Base-by-base conservation (phyloP, 2,888 invertebrate species). In the Leucoma salicis region DNA sequence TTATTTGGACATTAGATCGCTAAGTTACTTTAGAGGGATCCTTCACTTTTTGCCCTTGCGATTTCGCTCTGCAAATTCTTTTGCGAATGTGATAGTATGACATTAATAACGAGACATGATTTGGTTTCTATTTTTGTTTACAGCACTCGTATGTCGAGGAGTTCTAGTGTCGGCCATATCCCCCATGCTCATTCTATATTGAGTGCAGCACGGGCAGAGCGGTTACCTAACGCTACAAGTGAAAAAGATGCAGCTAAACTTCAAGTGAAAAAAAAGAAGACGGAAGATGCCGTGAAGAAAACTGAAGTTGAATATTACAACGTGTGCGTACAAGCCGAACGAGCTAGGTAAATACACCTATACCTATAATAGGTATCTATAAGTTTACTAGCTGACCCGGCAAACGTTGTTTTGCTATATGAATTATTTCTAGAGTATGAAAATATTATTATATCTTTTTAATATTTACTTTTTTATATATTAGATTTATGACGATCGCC, bases 291-390 rank as follows among this genome's bases (percentile, higher is more conserved):
- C 3, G 95, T 97, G 21, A 95, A 96, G 70, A 95, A 97, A 75
- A 95, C 97, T 36, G 98, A 98, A 83, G 95, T 96, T 47, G 97
- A 98, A 70, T 98, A 98, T 82, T 97, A 97, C 70, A 96, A 96
- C 53, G 92, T 95, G 36, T 97, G 97, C 70, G 94, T 97, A 53
- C 93, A 97, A 62, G 95, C 97, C 18, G 98, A 98, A 86, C 91
- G 97, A 63, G 94, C 97, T 13, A 93, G 96, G 92, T 95, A 90
- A 56, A 44, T 39, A 38, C 3, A 24, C 10, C 8, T 14, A n/a
- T 21, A 28, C 21, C 21, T 21, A n/a, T n/a, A n/a, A n/a, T n/a
- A n/a, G n/a, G n/a, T n/a, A n/a, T n/a, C n/a, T n/a, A n/a, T n/a
- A n/a, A n/a, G n/a, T n/a, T n/a, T n/a, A n/a, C n/a, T n/a, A n/a